A percentile compares a stretch with the other conserved stretches of the same genome.
Evolutionary conservation across 2,797 vertebrate genomes (phyloP).

Genomic region (Gambelia wislizenii): DNA sequence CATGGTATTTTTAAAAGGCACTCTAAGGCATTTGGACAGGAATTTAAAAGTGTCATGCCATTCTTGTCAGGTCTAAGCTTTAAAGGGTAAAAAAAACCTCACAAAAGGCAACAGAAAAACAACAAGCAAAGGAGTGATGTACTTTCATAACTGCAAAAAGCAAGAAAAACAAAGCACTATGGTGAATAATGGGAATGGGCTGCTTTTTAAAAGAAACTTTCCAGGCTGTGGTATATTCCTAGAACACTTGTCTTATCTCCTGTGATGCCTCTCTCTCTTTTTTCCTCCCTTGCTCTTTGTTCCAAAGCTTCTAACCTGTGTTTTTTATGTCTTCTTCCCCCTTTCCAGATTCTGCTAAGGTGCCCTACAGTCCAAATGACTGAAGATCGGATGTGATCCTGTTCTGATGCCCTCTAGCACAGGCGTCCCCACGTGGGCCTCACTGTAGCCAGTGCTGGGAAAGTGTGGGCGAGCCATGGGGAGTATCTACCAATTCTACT

Average conservation of each 20-base stretch:
- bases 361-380: background rate
- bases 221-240: too few species aligned
- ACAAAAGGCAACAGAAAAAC: too few species aligned
- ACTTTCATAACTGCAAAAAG: too few species aligned
- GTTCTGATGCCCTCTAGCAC: background rate
- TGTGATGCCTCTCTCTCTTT: background rate
- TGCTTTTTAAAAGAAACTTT: too few species aligned
- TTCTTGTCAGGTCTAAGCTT: too few species aligned
- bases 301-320: background rate
- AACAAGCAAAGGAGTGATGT: too few species aligned
- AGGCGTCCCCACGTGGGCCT: background rate
- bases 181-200: too few species aligned
- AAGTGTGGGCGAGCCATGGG: slow-evolving; percentile 78
- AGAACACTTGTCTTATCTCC: background rate
- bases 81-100: too few species aligned
- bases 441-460: slow-evolving; percentile 58
- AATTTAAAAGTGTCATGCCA: too few species aligned
- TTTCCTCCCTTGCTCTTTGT: background rate
- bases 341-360: background rate
- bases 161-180: too few species aligned
- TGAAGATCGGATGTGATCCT: background rate
- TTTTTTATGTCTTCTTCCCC: background rate
- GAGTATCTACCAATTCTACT: slow-evolving; percentile 90
- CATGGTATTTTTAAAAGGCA: too few species aligned
- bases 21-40: too few species aligned